Evolutionary conservation across 2,113 vertebrate species (phyloP).

Genomic region (Heliornis fulica): DNA sequence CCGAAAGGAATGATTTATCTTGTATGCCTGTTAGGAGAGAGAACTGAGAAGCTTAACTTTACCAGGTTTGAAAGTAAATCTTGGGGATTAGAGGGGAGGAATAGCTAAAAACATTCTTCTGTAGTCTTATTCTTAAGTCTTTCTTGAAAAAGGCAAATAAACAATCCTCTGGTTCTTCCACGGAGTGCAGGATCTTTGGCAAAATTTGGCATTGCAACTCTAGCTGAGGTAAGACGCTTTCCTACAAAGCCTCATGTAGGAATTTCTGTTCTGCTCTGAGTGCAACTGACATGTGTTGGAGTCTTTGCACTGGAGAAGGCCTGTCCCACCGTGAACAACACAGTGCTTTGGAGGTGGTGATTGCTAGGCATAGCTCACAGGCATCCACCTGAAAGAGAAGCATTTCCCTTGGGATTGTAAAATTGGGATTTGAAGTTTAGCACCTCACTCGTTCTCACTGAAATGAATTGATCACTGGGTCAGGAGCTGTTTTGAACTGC

Average conservation of each 20-base stretch:
- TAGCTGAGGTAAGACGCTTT: neutral
- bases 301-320: neutral
- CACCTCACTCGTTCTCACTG: accelerated
- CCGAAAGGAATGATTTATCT: neutral
- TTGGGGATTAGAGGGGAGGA: neutral
- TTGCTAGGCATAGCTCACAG: neutral
- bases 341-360: neutral
- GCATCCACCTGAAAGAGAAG: neutral
- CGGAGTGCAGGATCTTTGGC: accelerated
- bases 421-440: neutral
- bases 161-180: neutral
- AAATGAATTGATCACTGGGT: neutral
- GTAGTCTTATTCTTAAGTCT: neutral
- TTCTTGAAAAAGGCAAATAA: neutral
- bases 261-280: neutral
- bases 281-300: neutral
- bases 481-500: neutral
- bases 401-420: neutral
- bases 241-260: accelerated
- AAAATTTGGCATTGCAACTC: neutral
- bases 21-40: neutral
- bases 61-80: neutral
- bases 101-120: neutral
- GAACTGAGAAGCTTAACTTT: neutral
- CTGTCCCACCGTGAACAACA: accelerated